Percentiles rank a stretch among this genome's conserved stretches.
phyloP scores from a whole-genome alignment of 2,113 vertebrate species.

The Nerophis ophidion region DNA sequence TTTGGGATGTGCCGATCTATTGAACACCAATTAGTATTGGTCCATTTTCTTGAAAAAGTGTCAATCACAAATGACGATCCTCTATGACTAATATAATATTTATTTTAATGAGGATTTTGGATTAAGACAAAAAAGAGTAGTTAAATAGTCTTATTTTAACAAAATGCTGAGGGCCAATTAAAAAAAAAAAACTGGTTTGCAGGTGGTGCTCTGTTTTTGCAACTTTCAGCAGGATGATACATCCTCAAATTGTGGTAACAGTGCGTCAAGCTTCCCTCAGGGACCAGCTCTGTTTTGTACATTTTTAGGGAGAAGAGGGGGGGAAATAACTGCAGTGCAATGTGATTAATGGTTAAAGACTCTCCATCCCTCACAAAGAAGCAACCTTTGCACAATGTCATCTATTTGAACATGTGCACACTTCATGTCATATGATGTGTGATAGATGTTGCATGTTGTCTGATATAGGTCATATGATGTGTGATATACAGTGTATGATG shows the following conservation, averaged over 20 bases:
- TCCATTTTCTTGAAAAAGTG: too few relatives aligned
- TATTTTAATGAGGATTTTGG: too few relatives aligned
- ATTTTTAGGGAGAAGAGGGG: constrained; percentile 46
- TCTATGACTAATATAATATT: too few relatives aligned
- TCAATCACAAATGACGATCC: too few relatives aligned
- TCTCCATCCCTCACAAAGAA: constrained; percentile 40
- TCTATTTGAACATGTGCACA: constrained; percentile 41
- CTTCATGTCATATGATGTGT: constrained; percentile 31
- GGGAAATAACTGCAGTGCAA: constrained; percentile 27
- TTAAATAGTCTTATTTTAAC: too few relatives aligned
- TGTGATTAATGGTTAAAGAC: constrained; percentile 44
- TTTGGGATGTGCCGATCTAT: too few relatives aligned
- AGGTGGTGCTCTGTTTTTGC: constrained; percentile 19
- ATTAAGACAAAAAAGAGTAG: too few relatives aligned
- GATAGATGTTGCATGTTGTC: constrained; percentile 20
- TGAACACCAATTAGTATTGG: too few relatives aligned
- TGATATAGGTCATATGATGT: constrained; percentile 34
- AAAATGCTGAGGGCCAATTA: too few relatives aligned
- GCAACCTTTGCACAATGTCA: constrained; percentile 37
- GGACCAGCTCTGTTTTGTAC: constrained; percentile 47
- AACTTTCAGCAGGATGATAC: constrained; percentile 17
- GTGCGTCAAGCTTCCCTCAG: constrained; percentile 42
- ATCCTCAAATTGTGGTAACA: constrained; percentile 50
- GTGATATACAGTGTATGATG: constrained; percentile 17
- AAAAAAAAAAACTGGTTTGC: too few relatives aligned